Evolutionary conservation across 1,140 invertebrate genomes (phyloP), one percentile per base, ranked within the genome.

Genomic region (Riptortus pedestris): DNA sequence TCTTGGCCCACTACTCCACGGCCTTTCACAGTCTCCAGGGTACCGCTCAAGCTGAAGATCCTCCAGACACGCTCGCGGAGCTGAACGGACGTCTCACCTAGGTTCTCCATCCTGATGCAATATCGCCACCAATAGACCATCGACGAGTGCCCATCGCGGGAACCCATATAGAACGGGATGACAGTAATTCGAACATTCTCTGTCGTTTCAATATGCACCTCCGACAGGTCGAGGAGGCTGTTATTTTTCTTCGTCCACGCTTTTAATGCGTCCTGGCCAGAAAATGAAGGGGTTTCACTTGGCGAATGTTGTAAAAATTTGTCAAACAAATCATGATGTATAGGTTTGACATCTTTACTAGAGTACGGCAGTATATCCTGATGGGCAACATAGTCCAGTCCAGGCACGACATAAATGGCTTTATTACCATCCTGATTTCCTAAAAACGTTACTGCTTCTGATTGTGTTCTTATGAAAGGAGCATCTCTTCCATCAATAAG

Each of bases 241-340:
- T 96, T 91, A 78, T 96, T 96, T 72, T 93, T 94, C 70, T 96
- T 91, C 75, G 96, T 93, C 93, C 93, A 97, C 0, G 91, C 89
- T 18, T 38, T 60, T 12, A 60, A 16, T 16, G 58, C 11, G 11
- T 38, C 27, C 31, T 38, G 31, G 31, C 31, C 31, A 14, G 14
- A 38, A 14, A 38, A 38, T 14, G 31, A 38, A 14, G 31, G 31
- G 31, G 31, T 7, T 14, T 38, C 14, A 7, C 31, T 14, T 14
- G 31, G 31, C 31, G 31, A 5, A 14, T 38, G 31, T 38, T 7
- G 31, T 5, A 38, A 14, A 14, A 38, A 38, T 14, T 38, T 38
- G 31, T 38, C 31, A 14, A 38, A 38, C 5, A 38, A 14, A 38
- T 38, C 31, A 14, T 38, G 31, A 5, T 38, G 31, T 5, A 38